Evolutionary conservation across 2,797 vertebrate species (phyloP), one percentile per base, ranked within the genome.

Genomic region (Sarcoramphus papa): DNA sequence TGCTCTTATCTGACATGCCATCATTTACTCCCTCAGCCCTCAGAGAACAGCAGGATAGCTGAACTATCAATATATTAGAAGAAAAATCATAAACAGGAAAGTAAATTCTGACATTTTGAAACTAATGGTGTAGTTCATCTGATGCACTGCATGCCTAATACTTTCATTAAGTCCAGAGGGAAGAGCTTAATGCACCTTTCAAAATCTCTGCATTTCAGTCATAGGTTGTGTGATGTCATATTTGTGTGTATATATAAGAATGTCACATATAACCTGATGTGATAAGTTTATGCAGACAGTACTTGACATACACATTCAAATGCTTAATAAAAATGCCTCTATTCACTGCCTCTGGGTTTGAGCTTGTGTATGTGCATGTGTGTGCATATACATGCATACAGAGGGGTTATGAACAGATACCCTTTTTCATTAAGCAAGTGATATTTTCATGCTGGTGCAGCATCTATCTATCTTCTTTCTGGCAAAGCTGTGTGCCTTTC

Each of bases 401-500:
- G 88, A 81, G 62, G 85, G 92, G 85, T 97, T 97, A 92, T 82
- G 94, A 95, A 54, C 88, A 87, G 97, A 93, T 88, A 96, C 88
- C 95, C 96, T 97, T 93, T 98, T 98, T 98, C 98, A 98, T 98
- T 98, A 98, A 97, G 97, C 96, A 95, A 91, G 95, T 97, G 91
- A 97, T 97, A 98, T 98, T 98, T 98, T 97, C 98, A 95, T 97
- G 97, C 96, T 93, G 90, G 95, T 95, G 92, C 97, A 97, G 97
- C 97, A 95, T 95, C 97, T 97, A 98, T 98, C 98, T 97, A 81
- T 98, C 98, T 98, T 98, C 97, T 98, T 97, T 97, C 97, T 98
- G 98, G 98, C 97, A 97, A 97, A 96, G 95, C 96, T 92, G 96
- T 97, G 98, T 97, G 97, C 97, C 96, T 98, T 97, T 98, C 97